A percentile compares a stretch with the other conserved stretches of the same genome.
Conservation (phyloP, 2,888 invertebrate genomes). For the Phytoseiulus persimilis region DNA sequence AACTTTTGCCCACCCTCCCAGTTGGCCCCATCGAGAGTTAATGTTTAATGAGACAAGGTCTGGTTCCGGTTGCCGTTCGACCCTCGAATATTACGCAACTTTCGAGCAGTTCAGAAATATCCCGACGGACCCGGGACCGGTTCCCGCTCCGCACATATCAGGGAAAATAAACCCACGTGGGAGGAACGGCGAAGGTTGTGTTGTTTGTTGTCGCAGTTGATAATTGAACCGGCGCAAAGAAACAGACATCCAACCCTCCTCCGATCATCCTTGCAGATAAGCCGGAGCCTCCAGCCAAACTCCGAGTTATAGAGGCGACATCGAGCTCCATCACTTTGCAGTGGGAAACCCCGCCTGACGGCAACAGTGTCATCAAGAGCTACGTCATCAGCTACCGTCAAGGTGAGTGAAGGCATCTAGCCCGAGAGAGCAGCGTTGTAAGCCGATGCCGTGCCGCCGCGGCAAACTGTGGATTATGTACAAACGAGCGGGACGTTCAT, state of each 20-base stretch:
- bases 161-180: too few relatives aligned
- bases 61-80: too few relatives aligned
- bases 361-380: constrained; percentile 31
- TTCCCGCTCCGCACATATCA: too few relatives aligned
- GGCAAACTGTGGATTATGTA: background rate
- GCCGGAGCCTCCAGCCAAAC: constrained; percentile 8
- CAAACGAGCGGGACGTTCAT: background rate
- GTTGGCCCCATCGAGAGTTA: too few relatives aligned
- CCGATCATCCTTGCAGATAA: background rate
- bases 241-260: background rate
- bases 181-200: too few relatives aligned
- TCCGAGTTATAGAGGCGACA: constrained; percentile 17
- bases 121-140: too few relatives aligned
- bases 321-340: constrained; percentile 34
- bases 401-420: background rate
- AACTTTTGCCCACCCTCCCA: too few relatives aligned
- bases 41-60: too few relatives aligned
- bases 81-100: too few relatives aligned
- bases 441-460: background rate
- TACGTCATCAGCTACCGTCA: constrained; percentile 33
- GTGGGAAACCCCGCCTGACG: constrained; percentile 34
- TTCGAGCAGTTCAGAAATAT: too few relatives aligned
- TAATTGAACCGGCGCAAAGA: background rate
- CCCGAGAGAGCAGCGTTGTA: background rate
- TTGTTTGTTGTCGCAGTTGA: too few relatives aligned